Conservation (phyloP, 1,140 invertebrate genomes). For the Drosophila ogumai region DNA sequence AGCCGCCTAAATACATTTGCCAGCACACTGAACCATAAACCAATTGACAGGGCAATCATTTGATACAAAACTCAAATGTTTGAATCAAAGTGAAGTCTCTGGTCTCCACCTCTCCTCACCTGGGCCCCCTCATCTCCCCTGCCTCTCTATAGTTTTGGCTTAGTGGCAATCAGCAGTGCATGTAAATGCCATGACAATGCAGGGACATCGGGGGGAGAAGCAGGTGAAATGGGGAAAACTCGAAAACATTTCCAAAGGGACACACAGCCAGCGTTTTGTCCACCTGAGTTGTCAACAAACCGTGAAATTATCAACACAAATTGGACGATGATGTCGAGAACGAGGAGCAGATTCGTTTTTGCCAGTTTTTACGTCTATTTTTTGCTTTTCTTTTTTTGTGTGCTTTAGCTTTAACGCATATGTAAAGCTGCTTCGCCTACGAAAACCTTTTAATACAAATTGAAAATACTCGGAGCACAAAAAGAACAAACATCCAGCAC, state of each 20-base stretch:
- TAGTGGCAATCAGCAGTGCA: slow-evolving; percentile 76
- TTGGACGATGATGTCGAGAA: slow-evolving; percentile 67
- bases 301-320: slow-evolving; percentile 84
- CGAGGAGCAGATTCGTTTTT: slow-evolving; percentile 46
- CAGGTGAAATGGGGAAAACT: slow-evolving; percentile 19
- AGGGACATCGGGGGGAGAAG: slow-evolving; percentile 2
- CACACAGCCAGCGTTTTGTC: slow-evolving; percentile 51
- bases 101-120: slow-evolving; percentile 5
- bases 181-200: slow-evolving; percentile 82
- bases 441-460: slow-evolving; percentile 81
- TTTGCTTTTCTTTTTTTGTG: slow-evolving; percentile 1
- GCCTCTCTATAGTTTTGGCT: slow-evolving; percentile 55
- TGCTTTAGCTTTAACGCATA: slow-evolving; percentile 62
- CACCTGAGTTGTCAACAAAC: slow-evolving; percentile 84
- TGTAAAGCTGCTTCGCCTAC: slow-evolving; percentile 64
- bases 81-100: slow-evolving; percentile 65
- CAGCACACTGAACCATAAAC: slow-evolving; percentile 76
- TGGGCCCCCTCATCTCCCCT: slow-evolving; percentile 3
- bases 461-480: slow-evolving; percentile 69
- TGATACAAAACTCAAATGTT: slow-evolving; percentile 64
- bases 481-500: slow-evolving; percentile 61
- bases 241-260: slow-evolving; percentile 63
- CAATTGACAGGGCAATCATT: slow-evolving; percentile 80
- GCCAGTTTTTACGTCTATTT: slow-evolving; percentile 46
- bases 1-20: slow-evolving; percentile 65